Percentiles rank a stretch among this genome's conserved stretches.
phyloP scores from a whole-genome alignment of 2,888 invertebrate species.

The Dryocosmus kuriphilus region DNA sequence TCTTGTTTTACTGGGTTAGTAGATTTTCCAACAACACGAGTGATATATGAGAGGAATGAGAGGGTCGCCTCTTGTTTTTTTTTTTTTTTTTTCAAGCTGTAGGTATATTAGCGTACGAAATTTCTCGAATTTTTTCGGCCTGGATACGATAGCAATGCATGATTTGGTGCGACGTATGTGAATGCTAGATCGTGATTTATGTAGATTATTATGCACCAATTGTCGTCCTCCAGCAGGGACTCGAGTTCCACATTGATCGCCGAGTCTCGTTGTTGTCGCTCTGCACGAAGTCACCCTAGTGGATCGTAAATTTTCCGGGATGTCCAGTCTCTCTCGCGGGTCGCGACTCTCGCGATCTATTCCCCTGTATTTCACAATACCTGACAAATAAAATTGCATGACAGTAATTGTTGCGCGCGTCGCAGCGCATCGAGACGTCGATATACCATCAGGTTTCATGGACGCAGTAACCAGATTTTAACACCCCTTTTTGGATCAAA shows the following conservation, averaged over 20 bases:
- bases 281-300: constrained; percentile 35
- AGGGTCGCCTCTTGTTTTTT: background rate
- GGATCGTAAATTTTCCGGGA: constrained; percentile 56
- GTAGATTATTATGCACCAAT: constrained; percentile 61
- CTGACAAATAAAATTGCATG: constrained; percentile 52
- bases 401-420: constrained; percentile 47
- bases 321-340: constrained; percentile 50
- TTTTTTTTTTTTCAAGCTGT: background rate
- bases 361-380: constrained; percentile 40
- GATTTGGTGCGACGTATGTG: constrained; percentile 34
- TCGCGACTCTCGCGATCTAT: constrained; percentile 50
- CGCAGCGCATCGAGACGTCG: background rate
- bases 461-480: background rate
- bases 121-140: constrained; percentile 6
- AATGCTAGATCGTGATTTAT: constrained; percentile 59
- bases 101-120: constrained; percentile 13
- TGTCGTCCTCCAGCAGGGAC: constrained; percentile 50
- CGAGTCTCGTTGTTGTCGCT: constrained; percentile 48
- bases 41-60: background rate
- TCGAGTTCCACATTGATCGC: constrained; percentile 50
- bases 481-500: background rate
- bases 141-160: constrained; percentile 26
- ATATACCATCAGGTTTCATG: constrained; percentile 29
- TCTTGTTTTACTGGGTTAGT: background rate
- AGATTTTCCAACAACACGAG: background rate